Percentiles rank a stretch among this genome's conserved stretches.
Evolutionary conservation across 2,797 vertebrate genomes (phyloP).

Genomic region (Semaprochilodus insignis): DNA sequence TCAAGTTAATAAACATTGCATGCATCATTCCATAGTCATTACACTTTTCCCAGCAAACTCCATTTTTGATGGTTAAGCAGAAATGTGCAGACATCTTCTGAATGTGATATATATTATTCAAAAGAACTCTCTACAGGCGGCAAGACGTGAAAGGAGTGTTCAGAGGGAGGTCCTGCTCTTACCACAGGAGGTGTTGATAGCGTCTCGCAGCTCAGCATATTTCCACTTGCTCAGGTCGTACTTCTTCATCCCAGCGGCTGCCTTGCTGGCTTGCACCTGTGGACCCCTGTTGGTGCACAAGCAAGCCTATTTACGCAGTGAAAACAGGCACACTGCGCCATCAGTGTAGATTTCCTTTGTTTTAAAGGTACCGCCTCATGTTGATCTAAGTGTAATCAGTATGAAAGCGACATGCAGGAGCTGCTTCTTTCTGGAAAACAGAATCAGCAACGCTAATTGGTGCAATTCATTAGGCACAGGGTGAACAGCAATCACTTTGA

Average conservation of each 20-base stretch:
- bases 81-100: neutral
- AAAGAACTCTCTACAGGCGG: neutral
- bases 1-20: too few relatives aligned
- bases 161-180: slow-evolving; percentile 65
- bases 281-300: slow-evolving; percentile 81
- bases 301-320: slow-evolving; percentile 17
- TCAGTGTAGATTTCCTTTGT: neutral
- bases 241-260: slow-evolving; percentile 91
- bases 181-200: slow-evolving; percentile 99
- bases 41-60: neutral
- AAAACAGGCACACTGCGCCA: slow-evolving; percentile 2
- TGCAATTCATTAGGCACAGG: slow-evolving; percentile 24
- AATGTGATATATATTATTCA: neutral
- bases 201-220: slow-evolving; percentile 96
- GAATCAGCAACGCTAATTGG: slow-evolving; percentile 34
- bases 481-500: slow-evolving; percentile 36
- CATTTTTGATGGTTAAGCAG: neutral
- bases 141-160: slow-evolving; percentile 5
- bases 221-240: slow-evolving; percentile 99
- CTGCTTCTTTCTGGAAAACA: slow-evolving; percentile 16
- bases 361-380: neutral
- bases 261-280: slow-evolving; percentile 94
- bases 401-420: neutral
- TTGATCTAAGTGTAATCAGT: slow-evolving; percentile 11
- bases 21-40: too few relatives aligned